phyloP scores from a whole-genome alignment of 1,140 invertebrate genomes.

The Mamestra configurata region DNA sequence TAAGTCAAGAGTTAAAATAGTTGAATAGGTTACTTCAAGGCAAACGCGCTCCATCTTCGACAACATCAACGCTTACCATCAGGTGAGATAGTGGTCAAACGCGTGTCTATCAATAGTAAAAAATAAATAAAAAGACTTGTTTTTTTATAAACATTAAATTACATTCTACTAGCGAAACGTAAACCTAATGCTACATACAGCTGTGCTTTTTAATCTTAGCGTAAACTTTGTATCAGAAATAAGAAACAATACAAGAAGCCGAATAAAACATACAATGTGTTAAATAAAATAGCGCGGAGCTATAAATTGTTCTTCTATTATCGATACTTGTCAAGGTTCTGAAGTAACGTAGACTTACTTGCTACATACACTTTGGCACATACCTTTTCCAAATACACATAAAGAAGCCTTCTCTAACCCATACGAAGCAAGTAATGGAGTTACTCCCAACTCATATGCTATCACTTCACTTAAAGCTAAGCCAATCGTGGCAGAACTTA shows the following conservation, averaged over 20 bases:
- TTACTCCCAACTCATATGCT: neutral
- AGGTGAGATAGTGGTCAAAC: too few species aligned
- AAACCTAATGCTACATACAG: too few species aligned
- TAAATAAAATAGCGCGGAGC: neutral
- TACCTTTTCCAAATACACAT: neutral
- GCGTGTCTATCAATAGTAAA: too few species aligned
- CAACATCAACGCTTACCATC: too few species aligned
- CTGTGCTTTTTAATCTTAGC: too few species aligned
- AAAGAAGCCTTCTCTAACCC: neutral
- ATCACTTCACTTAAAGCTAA: constrained; percentile 1
- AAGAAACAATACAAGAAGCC: neutral
- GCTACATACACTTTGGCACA: neutral
- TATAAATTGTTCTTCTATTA: neutral
- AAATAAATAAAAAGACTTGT: too few species aligned
- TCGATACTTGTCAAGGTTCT: constrained; percentile 7
- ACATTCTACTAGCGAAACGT: too few species aligned
- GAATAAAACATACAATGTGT: neutral
- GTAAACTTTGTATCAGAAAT: neutral
- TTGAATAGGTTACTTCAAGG: too few species aligned
- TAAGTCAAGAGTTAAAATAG: too few species aligned
- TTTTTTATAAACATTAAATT: too few species aligned
- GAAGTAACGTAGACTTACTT: neutral
- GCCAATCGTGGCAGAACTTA: neutral
- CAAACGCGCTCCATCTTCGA: too few species aligned
- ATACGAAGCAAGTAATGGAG: constrained; percentile 2